A percentile compares a stretch with the other conserved stretches of the same genome.
phyloP scores from a whole-genome alignment of 2,113 vertebrate species.

The Struthidea cinerea region DNA sequence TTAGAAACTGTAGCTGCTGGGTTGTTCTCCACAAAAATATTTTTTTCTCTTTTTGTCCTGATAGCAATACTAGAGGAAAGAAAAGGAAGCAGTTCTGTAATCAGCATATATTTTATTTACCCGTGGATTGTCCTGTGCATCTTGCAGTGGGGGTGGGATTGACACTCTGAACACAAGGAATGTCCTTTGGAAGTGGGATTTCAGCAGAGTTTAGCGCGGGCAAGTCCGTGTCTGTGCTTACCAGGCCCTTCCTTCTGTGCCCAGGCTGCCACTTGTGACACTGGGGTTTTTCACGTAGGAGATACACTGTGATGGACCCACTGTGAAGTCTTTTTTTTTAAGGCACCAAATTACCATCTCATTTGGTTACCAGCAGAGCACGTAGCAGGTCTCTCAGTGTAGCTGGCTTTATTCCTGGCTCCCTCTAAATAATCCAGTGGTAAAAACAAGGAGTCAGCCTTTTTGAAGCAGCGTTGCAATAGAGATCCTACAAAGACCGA shows the following conservation, averaged over 20 bases:
- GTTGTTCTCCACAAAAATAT: conserved; percentile 34
- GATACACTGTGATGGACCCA: not conserved
- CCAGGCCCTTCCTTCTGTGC: not conserved
- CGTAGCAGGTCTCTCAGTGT: not conserved
- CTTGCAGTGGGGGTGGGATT: conserved; percentile 1
- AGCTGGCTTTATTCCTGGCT: not conserved
- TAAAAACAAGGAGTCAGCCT: not conserved
- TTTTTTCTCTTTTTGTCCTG: conserved; percentile 8
- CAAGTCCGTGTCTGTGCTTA: not conserved
- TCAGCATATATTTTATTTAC: conserved; percentile 30
- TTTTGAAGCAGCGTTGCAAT: not conserved
- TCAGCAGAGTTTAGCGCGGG: not conserved
- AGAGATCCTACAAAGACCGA: not conserved
- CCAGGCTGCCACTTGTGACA: not conserved
- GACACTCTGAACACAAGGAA: not conserved
- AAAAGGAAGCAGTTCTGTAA: not conserved
- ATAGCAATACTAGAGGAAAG: not conserved
- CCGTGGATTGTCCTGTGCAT: not conserved
- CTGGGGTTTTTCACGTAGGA: not conserved
- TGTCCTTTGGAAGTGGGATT: not conserved
- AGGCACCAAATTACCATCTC: not conserved
- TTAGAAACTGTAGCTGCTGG: conserved; percentile 31
- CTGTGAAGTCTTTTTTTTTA: not conserved
- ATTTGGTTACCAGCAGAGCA: not conserved
- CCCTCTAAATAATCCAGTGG: not conserved